Percentiles rank a stretch among this genome's conserved stretches.
These are phyloP conservation scores for Alouatta palliata DNA, from an alignment of 2,113 vertebrate genomes.

Conservation along the genomic window DNA sequence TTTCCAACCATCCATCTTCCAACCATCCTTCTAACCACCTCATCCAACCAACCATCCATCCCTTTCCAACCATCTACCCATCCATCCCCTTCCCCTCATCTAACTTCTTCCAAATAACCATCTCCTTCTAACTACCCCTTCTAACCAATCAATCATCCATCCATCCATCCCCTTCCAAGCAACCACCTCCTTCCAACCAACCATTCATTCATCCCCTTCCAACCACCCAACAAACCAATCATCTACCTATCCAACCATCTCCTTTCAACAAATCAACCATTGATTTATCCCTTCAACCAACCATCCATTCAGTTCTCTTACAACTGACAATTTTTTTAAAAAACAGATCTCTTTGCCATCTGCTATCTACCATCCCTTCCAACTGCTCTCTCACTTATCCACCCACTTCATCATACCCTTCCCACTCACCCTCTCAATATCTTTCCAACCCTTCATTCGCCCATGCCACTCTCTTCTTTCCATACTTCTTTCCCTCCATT, in stretches of 20 bases:
- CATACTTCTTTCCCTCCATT: not conserved
- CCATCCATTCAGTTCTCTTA: not conserved
- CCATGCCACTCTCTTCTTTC: not conserved
- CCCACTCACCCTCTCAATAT: not conserved
- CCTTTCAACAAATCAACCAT: not conserved
- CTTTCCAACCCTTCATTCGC: not conserved
- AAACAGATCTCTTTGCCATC: not conserved
- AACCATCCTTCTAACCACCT: too few relatives aligned
- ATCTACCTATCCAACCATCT: not conserved
- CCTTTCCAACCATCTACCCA: too few relatives aligned
- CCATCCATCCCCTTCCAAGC: not conserved
- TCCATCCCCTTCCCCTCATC: not conserved
- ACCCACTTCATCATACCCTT: not conserved
- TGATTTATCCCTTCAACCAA: not conserved
- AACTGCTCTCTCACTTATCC: not conserved
- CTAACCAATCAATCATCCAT: not conserved
- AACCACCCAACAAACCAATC: not conserved
- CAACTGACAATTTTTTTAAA: not conserved
- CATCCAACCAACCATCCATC: not conserved
- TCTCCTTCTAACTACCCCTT: not conserved
- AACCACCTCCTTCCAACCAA: not conserved
- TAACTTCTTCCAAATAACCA: not conserved
- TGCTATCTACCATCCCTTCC: not conserved
- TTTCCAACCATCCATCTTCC: too few relatives aligned
- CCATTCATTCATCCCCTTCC: not conserved